phyloP scores from a whole-genome alignment of 2,797 vertebrate genomes.

The Hyperoplus immaculatus region DNA sequence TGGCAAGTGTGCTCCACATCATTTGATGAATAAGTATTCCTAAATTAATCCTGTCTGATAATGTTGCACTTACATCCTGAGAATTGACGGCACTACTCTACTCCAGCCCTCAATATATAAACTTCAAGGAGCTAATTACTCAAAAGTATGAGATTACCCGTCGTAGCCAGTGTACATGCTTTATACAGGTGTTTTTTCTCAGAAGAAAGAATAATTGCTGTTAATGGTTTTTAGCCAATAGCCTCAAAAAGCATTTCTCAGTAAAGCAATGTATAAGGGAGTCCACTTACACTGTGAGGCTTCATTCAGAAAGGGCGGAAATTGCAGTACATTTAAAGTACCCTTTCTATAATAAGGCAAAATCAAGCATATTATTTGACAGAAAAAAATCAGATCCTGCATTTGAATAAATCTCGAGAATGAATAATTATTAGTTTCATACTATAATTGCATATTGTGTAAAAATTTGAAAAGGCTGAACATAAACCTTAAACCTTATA shows the following conservation, averaged over 20 bases:
- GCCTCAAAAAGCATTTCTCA: too few species aligned
- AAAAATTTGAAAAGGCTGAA: too few species aligned
- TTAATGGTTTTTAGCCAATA: background rate
- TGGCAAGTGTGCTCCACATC: background rate
- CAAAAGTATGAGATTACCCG: background rate
- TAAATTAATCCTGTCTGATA: background rate
- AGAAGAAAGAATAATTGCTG: background rate
- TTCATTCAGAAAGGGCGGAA: background rate
- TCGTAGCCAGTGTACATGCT: background rate
- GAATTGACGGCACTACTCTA: background rate
- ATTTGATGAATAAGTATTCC: background rate
- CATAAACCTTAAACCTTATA: too few species aligned
- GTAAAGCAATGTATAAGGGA: background rate
- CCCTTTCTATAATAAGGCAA: slow-evolving; percentile 3
- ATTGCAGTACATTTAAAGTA: background rate
- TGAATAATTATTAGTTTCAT: too few species aligned
- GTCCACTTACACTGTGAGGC: background rate
- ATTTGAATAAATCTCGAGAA: background rate
- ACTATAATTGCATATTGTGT: too few species aligned
- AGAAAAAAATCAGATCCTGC: background rate
- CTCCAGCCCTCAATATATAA: background rate
- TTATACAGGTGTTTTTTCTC: background rate
- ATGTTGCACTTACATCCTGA: background rate
- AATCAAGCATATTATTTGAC: slow-evolving; percentile 6
- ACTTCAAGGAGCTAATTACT: background rate